Evolutionary conservation across 2,113 vertebrate genomes (phyloP).

Genomic region (Cyanoramphus novaezelandiae): DNA sequence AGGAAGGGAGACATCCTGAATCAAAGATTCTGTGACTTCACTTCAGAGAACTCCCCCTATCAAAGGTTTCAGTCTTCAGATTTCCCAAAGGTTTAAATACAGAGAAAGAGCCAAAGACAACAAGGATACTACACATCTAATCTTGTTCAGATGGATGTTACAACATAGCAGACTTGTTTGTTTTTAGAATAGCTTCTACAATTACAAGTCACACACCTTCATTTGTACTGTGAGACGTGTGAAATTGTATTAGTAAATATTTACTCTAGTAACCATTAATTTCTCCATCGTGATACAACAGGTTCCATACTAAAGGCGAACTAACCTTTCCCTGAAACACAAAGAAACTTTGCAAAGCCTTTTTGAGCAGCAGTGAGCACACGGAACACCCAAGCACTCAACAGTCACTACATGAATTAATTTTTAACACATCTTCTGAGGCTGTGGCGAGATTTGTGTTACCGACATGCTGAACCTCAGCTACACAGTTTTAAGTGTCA

Average conservation of each 20-base stretch:
- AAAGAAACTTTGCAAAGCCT: neutral
- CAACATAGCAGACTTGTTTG: neutral
- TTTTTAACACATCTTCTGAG: neutral
- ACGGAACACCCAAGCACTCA: rapidly evolving
- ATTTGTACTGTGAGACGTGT: neutral
- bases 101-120: neutral
- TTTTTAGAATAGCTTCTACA: neutral
- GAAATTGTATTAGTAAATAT: neutral
- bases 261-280: neutral
- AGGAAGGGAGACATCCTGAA: neutral
- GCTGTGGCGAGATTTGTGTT: neutral
- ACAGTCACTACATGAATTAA: neutral
- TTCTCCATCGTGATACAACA: neutral
- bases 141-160: neutral
- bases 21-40: neutral
- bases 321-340: neutral
- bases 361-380: neutral
- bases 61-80: neutral
- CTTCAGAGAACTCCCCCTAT: neutral
- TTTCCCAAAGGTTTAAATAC: neutral
- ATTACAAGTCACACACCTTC: neutral
- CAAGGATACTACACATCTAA: neutral
- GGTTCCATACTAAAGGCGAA: neutral
- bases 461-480: neutral
- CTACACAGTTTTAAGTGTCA: neutral